A percentile compares a stretch with the other conserved stretches of the same genome.
Conservation (phyloP, 2,113 vertebrate genomes). For the Xenopus borealis region DNA sequence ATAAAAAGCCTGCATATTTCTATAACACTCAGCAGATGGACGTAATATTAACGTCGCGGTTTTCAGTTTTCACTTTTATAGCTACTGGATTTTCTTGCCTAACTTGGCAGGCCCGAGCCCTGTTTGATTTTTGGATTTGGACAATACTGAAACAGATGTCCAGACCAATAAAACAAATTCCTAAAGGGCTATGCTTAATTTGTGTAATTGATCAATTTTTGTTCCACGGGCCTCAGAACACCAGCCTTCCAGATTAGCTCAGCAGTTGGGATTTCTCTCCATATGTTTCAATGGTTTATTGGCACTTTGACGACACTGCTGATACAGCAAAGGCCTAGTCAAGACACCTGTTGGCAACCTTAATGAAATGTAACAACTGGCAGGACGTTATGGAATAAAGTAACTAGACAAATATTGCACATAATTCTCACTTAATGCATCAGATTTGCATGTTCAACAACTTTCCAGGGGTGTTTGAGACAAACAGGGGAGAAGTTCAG, state of each 20-base stretch:
- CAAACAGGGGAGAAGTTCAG: too few relatives aligned
- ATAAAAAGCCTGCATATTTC: slow-evolving; percentile 78
- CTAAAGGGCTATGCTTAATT: slow-evolving; percentile 95
- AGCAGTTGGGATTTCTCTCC: slow-evolving; percentile 86
- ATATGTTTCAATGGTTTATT: slow-evolving; percentile 88
- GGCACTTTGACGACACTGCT: slow-evolving; percentile 70
- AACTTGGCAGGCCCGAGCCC: slow-evolving; percentile 87
- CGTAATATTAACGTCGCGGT: slow-evolving; percentile 90
- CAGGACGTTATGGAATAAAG: slow-evolving; percentile 1
- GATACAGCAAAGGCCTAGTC: slow-evolving; percentile 72
- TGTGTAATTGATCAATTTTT: slow-evolving; percentile 98
- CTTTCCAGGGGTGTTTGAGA: too few relatives aligned
- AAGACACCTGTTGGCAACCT: slow-evolving; percentile 83
- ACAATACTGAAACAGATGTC: slow-evolving; percentile 99
- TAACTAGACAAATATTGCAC: slow-evolving; percentile 34
- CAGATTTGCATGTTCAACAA: not conserved
- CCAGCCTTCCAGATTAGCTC: slow-evolving; percentile 91
- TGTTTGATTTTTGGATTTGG: slow-evolving; percentile 99
- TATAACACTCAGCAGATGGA: slow-evolving; percentile 94
- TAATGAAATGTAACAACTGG: slow-evolving; percentile 41
- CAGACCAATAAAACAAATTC: slow-evolving; percentile 97
- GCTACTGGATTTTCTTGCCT: slow-evolving; percentile 86
- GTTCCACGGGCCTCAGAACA: slow-evolving; percentile 83
- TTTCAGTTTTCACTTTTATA: slow-evolving; percentile 94
- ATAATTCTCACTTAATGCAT: slow-evolving; percentile 30